Evolutionary conservation across 1,140 invertebrate genomes (phyloP).

Genomic region (Panagrolaimus sp.): DNA sequence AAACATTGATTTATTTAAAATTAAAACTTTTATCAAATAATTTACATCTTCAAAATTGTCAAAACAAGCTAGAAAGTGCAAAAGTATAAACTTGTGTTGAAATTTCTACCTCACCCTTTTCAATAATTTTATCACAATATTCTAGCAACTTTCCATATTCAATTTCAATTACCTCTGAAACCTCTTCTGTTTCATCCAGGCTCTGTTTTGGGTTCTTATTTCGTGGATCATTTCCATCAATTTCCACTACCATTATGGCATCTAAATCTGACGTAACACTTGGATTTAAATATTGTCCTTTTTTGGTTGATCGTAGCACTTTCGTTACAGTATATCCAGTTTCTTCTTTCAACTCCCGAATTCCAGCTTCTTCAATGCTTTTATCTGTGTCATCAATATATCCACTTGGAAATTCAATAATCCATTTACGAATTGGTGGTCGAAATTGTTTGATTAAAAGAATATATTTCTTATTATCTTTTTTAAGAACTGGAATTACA

Average conservation of each 20-base stretch:
- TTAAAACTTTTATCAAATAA: too few relatives aligned
- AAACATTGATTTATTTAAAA: too few relatives aligned
- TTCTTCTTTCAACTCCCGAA: conserved; percentile 40
- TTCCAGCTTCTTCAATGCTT: conserved; percentile 27
- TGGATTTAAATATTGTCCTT: conserved; percentile 27
- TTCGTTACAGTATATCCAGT: conserved; percentile 31
- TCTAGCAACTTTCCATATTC: conserved; percentile 28
- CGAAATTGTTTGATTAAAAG: conserved; percentile 39
- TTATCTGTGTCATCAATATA: conserved; percentile 29
- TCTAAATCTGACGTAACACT: conserved; percentile 36
- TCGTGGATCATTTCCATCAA: conserved; percentile 34
- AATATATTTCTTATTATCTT: conserved; percentile 26
- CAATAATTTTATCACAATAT: not conserved
- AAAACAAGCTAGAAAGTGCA: not conserved
- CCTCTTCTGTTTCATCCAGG: conserved; percentile 25
- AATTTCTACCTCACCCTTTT: not conserved
- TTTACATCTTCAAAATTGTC: too few relatives aligned
- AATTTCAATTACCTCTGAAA: conserved; percentile 31
- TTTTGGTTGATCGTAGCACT: conserved; percentile 15
- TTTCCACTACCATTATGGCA: conserved; percentile 31
- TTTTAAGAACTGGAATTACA: conserved; percentile 28
- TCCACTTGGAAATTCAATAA: conserved; percentile 37
- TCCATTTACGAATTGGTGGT: conserved; percentile 30
- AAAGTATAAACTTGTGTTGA: conserved; percentile 4
- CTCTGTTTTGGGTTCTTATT: conserved; percentile 30